Base-by-base conservation (phyloP, 2,888 invertebrate genomes). In the Tinea semifulvella region DNA sequence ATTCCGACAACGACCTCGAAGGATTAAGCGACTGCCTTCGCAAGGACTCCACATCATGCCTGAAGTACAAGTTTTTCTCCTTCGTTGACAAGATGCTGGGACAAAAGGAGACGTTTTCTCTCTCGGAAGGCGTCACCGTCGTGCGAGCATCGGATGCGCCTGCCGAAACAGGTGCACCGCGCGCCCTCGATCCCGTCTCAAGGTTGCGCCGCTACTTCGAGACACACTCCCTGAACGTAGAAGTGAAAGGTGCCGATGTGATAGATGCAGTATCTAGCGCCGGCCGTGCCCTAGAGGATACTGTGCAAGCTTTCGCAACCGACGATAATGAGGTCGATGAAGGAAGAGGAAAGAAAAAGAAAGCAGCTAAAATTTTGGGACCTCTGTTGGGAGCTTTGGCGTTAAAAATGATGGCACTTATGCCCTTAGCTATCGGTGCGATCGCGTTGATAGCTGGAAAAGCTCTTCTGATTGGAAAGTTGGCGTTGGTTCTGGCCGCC, bases 391-490 rank as follows among this genome's bases (percentile, higher is more conserved):
- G 89, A 48, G 86, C 89, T 47, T 71, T 92, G 53, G 91, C 89
- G 11, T 65, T 93, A 60, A 93, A 93, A 67, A 85, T 91, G 58
- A 90, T 91, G 61, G 89, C 92, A 20, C 67, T 94, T 42, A 75
- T 92, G 58, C 93, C 93, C 19, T 61, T 94, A 43, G 86, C 90
- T 1, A 84, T 94, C 36, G 92, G 91, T 43, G 91, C 88, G 43
- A 91, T 93, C 53, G 93, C 93, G 18, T 70, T 93, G 56, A 91
- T 93, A 57, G 93, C 93, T 48, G 93, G 93, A 47, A 93, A 93
- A 68, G 93, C 93, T 42, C 76, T 93, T 56, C 68, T 93, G 52
- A 88, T 93, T 58, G 93, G 93, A 64, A 93, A 93, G 74, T 85
- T 93, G 58, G 93, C 93, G 19, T 80, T 93, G 51, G 91, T 93